phyloP scores from a whole-genome alignment of 2,113 vertebrate species.

The Perca schrenkii region DNA sequence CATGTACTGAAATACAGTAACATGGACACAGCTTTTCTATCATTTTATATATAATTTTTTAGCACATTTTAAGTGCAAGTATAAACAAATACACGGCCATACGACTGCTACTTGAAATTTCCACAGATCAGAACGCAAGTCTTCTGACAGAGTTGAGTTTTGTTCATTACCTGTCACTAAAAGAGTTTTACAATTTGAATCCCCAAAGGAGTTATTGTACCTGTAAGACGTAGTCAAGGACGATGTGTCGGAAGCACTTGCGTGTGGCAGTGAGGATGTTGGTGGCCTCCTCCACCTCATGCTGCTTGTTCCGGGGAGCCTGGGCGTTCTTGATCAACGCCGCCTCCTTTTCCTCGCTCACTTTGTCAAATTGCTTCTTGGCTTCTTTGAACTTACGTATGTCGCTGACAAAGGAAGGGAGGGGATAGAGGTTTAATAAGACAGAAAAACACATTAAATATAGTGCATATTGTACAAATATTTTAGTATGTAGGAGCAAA shows the following conservation, averaged over 20 bases:
- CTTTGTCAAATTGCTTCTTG: conserved; percentile 99
- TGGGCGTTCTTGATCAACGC: conserved; percentile 96
- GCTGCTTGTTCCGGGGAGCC: conserved; percentile 95
- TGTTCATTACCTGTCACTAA: not conserved
- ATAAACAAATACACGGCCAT: no score
- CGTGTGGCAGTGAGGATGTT: conserved; percentile 95
- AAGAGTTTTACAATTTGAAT: not conserved
- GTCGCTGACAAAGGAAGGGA: conserved; percentile 85
- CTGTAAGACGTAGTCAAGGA: conserved; percentile 98
- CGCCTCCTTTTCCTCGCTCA: conserved; percentile 97
- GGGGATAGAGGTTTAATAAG: not conserved
- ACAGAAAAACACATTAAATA: not conserved
- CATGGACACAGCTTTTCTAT: not conserved
- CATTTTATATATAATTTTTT: not conserved
- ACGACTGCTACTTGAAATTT: not conserved
- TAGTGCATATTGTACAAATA: not conserved
- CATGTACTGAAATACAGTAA: not conserved
- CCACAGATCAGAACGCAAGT: not conserved
- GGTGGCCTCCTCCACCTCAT: conserved; percentile 96
- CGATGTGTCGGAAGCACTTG: conserved; percentile 97
- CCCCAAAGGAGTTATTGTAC: conserved; percentile 65
- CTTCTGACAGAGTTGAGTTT: not conserved
- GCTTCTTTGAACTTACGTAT: conserved; percentile 97
- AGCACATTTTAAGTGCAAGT: no score
- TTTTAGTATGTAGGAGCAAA: not conserved